Percentiles rank a stretch among this genome's conserved stretches.
Conservation (phyloP, 2,797 vertebrate genomes). For the Sarcophilus harrisii region DNA sequence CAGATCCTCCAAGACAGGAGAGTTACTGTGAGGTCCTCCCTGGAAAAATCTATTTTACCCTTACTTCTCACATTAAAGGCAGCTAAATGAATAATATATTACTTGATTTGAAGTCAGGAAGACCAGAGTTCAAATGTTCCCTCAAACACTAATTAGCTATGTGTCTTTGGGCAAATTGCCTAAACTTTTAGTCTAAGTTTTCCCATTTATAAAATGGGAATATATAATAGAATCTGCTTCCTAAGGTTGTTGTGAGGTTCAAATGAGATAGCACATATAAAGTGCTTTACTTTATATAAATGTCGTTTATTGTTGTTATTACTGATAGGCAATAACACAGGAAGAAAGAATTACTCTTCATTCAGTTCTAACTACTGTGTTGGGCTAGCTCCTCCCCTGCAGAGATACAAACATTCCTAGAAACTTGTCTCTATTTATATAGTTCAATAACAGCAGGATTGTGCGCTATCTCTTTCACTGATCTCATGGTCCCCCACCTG, state of each 20-base stretch:
- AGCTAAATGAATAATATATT: not conserved
- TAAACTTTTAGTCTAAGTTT: not conserved
- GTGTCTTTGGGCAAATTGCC: not conserved
- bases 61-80: not conserved
- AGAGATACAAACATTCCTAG: not conserved
- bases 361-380: not conserved
- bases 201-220: not conserved
- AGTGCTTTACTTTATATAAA: not conserved
- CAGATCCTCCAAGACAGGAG: not conserved
- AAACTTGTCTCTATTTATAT: not conserved
- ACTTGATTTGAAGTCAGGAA: not conserved
- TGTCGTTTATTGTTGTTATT: not conserved
- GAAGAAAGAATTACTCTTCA: not conserved
- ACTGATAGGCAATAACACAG: not conserved
- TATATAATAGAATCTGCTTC: not conserved
- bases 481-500: slow-evolving; percentile 80
- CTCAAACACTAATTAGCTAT: not conserved
- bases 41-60: not conserved
- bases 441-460: not conserved
- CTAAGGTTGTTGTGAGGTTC: not conserved
- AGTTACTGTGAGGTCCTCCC: not conserved
- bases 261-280: not conserved
- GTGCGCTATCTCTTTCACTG: not conserved
- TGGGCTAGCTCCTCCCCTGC: not conserved
- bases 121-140: not conserved